Conservation (phyloP, 2,888 invertebrate species). For the Charanyca ferruginea region DNA sequence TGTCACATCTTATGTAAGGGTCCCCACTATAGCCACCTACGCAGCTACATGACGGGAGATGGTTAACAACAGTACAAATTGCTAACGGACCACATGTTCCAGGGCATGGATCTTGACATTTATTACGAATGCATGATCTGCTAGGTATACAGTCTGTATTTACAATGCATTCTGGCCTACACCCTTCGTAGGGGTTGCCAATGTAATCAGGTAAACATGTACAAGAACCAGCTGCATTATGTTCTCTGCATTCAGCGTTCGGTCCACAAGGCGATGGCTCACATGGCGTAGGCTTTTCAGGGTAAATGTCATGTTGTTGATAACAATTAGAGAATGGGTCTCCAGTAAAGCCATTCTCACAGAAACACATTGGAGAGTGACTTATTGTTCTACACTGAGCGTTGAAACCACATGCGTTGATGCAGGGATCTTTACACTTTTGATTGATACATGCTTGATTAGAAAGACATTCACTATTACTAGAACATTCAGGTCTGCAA, state of each 20-base stretch:
- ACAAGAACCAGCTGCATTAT: conserved; percentile 92
- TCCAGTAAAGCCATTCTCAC: conserved; percentile 92
- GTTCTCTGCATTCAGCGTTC: conserved; percentile 92
- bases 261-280: conserved; percentile 92
- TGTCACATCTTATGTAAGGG: conserved; percentile 92
- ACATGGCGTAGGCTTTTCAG: conserved; percentile 90
- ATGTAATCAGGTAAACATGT: conserved; percentile 93
- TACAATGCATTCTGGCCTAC: conserved; percentile 94
- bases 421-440: conserved; percentile 93
- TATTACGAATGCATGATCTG: conserved; percentile 93
- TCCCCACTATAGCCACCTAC: conserved; percentile 93
- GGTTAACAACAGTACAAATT: conserved; percentile 93
- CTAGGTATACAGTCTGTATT: conserved; percentile 94
- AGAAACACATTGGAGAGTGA: conserved; percentile 94
- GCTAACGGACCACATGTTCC: conserved; percentile 94
- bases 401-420: conserved; percentile 93
- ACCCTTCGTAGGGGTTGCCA: conserved; percentile 95
- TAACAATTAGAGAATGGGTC: conserved; percentile 93
- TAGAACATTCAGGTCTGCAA: conserved; percentile 94
- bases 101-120: conserved; percentile 95
- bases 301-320: conserved; percentile 79
- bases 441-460: conserved; percentile 93
- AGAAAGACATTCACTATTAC: conserved; percentile 93
- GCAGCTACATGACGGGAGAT: conserved; percentile 93
- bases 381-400: conserved; percentile 94